phyloP scores from a whole-genome alignment of 2,888 invertebrate genomes.

The Nasonia oneida region DNA sequence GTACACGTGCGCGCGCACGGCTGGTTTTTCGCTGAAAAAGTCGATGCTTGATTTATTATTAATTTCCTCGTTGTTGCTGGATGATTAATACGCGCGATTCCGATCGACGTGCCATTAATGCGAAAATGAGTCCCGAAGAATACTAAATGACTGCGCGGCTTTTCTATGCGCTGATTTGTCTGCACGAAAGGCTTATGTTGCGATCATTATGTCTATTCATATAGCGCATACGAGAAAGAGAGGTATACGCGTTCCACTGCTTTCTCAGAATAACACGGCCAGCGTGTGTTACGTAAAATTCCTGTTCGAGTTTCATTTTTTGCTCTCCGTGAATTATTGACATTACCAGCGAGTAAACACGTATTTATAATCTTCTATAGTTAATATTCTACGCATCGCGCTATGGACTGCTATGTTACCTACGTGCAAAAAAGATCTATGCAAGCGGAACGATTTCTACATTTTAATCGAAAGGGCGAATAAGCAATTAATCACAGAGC shows the following conservation, averaged over 20 bases:
- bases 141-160: background rate
- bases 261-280: background rate
- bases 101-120: conserved; percentile 33
- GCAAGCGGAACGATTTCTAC: background rate
- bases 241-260: background rate
- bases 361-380: background rate
- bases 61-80: conserved; percentile 48
- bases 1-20: background rate
- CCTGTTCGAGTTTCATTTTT: background rate
- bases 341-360: background rate
- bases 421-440: too few relatives aligned
- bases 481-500: background rate
- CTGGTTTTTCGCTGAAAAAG: background rate
- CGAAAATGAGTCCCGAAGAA: conserved; percentile 4
- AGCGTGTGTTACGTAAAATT: background rate
- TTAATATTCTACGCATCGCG: background rate
- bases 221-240: background rate
- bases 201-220: conserved; percentile 5
- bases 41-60: conserved; percentile 57
- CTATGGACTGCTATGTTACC: background rate
- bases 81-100: conserved; percentile 45
- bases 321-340: background rate
- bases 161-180: conserved; percentile 11
- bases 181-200: background rate
- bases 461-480: background rate